Percentiles rank a stretch among this genome's conserved stretches.
These are phyloP conservation scores for Nothoprocta pentlandii DNA, from an alignment of 2,113 vertebrate genomes.

Conservation along the genomic window DNA sequence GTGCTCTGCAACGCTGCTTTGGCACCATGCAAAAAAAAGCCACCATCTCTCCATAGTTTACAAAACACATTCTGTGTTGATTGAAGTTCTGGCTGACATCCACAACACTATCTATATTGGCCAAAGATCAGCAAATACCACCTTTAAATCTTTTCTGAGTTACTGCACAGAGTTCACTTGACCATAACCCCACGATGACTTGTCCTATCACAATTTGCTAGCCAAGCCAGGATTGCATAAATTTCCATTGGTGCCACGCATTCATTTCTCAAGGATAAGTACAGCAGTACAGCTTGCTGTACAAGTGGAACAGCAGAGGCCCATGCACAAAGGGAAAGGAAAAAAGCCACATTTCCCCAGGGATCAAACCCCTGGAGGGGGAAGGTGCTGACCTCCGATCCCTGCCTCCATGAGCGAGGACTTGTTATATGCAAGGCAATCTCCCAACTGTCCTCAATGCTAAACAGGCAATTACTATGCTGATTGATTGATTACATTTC, in stretches of 20 bases:
- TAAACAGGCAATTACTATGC: constrained; percentile 65
- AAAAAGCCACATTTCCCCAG: neutral
- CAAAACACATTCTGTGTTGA: neutral
- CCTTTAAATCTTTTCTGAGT: neutral
- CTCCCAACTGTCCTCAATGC: constrained; percentile 12
- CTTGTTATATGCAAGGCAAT: constrained; percentile 29
- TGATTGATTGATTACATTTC: constrained; percentile 66
- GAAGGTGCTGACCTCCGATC: neutral
- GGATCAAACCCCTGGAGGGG: neutral
- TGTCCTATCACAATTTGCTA: neutral
- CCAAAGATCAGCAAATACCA: neutral
- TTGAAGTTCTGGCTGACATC: neutral
- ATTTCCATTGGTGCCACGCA: neutral
- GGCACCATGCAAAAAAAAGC: neutral
- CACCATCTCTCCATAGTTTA: neutral
- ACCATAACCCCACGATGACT: neutral
- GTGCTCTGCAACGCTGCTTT: neutral
- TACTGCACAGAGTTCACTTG: accelerated
- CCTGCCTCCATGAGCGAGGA: neutral
- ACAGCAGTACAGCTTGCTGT: neutral
- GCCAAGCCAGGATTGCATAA: neutral
- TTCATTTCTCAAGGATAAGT: neutral
- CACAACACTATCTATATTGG: neutral
- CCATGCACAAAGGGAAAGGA: accelerated
- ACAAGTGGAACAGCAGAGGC: neutral